Evolutionary conservation across 30 jellyfish, hydroid and myxozoan species (phyloP).

Genomic region (Hydractinia symbiolongicarpus): DNA sequence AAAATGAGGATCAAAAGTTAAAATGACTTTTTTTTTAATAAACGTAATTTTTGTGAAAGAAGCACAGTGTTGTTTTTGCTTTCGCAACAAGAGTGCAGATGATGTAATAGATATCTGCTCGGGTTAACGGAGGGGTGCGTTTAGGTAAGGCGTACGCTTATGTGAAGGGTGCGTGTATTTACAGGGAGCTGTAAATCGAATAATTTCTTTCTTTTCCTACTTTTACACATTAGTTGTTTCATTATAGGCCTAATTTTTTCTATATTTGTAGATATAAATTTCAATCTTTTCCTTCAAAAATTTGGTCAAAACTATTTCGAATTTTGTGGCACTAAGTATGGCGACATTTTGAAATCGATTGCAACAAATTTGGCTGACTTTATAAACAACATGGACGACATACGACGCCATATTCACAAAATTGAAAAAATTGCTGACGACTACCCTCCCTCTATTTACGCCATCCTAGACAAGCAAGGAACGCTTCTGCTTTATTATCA

Average conservation of each 20-base stretch:
- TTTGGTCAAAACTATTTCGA: conserved; percentile 23
- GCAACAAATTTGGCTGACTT: conserved; percentile 40
- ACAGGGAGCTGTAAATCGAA: too few species aligned
- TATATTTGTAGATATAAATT: conserved; percentile 7
- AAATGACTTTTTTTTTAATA: too few species aligned
- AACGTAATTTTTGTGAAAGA: too few species aligned
- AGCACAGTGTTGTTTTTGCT: too few species aligned
- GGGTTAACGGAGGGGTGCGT: too few species aligned
- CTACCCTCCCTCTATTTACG: conserved; percentile 36
- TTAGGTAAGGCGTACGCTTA: too few species aligned
- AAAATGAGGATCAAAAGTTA: too few species aligned
- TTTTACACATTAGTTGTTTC: neutral
- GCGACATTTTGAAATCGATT: conserved; percentile 36
- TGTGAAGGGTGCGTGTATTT: too few species aligned
- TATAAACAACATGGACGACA: conserved; percentile 38
- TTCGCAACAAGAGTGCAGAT: too few species aligned
- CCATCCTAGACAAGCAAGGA: conserved; percentile 24
- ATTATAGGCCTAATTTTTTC: neutral
- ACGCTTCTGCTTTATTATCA: conserved; percentile 27
- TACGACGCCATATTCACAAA: conserved; percentile 35
- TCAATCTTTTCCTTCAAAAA: conserved; percentile 19
- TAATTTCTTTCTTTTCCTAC: neutral
- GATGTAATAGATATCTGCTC: too few species aligned
- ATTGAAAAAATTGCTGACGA: conserved; percentile 43
- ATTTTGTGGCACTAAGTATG: conserved; percentile 20